Conservation (phyloP, 2,888 invertebrate species). For the Thelaira solivaga region DNA sequence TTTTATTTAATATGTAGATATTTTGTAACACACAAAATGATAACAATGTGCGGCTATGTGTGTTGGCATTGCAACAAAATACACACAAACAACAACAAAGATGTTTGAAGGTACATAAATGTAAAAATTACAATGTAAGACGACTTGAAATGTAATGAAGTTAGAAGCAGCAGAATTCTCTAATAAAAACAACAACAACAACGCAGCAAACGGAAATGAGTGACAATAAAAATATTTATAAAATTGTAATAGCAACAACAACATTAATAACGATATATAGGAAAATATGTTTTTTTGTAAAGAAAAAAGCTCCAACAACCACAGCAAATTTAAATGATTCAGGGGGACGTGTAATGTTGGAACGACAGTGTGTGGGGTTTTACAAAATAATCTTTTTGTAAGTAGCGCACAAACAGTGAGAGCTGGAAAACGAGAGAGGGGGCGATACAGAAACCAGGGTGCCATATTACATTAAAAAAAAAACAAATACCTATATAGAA, state of each 20-base stretch:
- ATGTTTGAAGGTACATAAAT: constrained; percentile 38
- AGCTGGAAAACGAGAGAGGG: neutral
- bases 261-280: neutral
- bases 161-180: constrained; percentile 6
- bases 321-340: neutral
- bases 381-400: neutral
- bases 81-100: neutral
- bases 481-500: too few relatives aligned
- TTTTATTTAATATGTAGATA: too few relatives aligned
- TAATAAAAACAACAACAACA: neutral
- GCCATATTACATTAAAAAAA: neutral
- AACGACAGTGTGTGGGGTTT: neutral
- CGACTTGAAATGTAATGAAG: neutral
- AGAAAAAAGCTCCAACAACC: neutral
- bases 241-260: constrained; percentile 25
- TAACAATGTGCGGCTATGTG: constrained; percentile 30
- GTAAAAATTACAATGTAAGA: constrained; percentile 9
- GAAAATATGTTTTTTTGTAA: neutral
- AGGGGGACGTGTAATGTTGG: neutral
- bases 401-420: constrained; percentile 1
- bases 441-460: neutral
- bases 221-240: constrained; percentile 53
- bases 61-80: constrained; percentile 26
- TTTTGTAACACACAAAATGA: constrained; percentile 27
- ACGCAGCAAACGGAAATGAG: constrained; percentile 46